Evolutionary conservation across 1,140 invertebrate genomes (phyloP), one percentile per base, ranked within the genome.

Genomic region (Pseudomyrmex cubaensis): DNA sequence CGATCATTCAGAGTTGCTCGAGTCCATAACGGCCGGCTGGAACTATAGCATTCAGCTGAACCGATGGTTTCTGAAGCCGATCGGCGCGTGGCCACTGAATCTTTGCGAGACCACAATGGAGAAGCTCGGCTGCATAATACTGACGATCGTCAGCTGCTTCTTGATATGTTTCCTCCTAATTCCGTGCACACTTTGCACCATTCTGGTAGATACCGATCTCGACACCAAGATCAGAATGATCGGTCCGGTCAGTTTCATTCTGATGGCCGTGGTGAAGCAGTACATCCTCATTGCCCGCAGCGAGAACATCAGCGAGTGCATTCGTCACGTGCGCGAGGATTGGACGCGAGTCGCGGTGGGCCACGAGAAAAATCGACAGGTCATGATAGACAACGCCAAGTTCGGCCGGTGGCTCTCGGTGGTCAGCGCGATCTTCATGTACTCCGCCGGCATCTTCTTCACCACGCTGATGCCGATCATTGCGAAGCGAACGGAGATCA

Each of bases 391-490:
- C 5, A 85, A 52, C 17, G 89, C 84, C 0, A 80, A 52, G 2
- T 69, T 87, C n/a, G 89, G 89, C 9, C 48, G 88, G 20, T 78
- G 72, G 8, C 56, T 93, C 3, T 87, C 88, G 0, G 77, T 25
- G 5, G 62, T 83, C 0, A 89, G 89, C 62, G 90, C 89, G 0
- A 69, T 54, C 15, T 92, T 91, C 25, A 92, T 92, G 91, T 93
- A 93, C 50, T 76, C 88, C 1, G 92, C 86, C 7, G 92, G 92
- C 7, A 90, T 93, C 72, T 92, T 91, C 75, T 93, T 91, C 72
- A 90, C 86, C 12, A 91, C 89, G 0, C 54, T 92, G 13, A 91
- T 93, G 91, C 92, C 93, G 0, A 62, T 93, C 1, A 90, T 86
- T 1, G 63, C 85, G 0, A 89, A 76, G 5, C 88, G 85, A 63